Conservation (phyloP, 2,888 invertebrate genomes). For the Eupeodes luniger region DNA sequence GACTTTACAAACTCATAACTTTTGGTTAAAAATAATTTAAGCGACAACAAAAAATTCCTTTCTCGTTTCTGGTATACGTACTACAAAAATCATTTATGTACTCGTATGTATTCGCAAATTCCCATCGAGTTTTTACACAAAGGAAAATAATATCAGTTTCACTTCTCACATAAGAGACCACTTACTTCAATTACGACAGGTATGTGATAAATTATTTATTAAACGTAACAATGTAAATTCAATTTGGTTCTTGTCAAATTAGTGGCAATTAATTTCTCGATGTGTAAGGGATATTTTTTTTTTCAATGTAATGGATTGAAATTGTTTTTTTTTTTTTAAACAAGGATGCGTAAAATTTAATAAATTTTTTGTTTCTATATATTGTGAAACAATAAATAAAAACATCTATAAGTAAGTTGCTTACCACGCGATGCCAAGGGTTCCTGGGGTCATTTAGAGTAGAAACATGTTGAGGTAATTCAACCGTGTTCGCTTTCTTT, state of each 20-base stretch:
- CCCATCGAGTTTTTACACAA: neutral
- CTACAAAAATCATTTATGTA: neutral
- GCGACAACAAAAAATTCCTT: neutral
- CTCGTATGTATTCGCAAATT: neutral
- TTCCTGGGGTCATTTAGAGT: too few relatives aligned
- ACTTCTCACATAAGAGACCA: neutral
- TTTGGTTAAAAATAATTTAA: neutral
- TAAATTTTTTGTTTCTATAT: too few relatives aligned
- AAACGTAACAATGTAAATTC: slow-evolving; percentile 12
- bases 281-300: neutral
- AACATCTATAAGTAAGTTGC: too few relatives aligned
- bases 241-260: slow-evolving; percentile 6
- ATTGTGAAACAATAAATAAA: too few relatives aligned
- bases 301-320: neutral
- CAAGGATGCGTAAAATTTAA: too few relatives aligned
- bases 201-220: slow-evolving; percentile 11
- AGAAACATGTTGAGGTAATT: too few relatives aligned
- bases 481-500: too few relatives aligned
- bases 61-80: slow-evolving; percentile 11
- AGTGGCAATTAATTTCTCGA: neutral
- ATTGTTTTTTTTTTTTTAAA: neutral
- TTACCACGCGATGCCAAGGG: too few relatives aligned
- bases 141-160: slow-evolving; percentile 23
- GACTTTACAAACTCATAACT: neutral
- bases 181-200: neutral